Conservation (phyloP, 35 echinoderm and acorn worm species). For the Ophioderma brevispina region DNA sequence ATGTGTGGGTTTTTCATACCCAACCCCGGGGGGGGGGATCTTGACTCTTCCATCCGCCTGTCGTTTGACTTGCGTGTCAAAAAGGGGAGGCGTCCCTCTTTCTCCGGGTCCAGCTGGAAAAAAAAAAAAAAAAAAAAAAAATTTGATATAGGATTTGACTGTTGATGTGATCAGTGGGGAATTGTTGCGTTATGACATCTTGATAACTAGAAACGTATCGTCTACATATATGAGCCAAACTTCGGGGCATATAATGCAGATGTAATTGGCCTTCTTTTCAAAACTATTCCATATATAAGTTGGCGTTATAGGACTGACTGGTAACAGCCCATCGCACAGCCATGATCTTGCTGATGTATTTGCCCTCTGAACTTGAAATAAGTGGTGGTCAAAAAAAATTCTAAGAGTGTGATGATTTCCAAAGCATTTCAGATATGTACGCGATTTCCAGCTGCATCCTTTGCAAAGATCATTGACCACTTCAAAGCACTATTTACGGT, state of each 20-base stretch:
- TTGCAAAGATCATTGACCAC: too few relatives aligned
- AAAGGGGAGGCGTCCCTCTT: neutral
- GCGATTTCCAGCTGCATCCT: neutral
- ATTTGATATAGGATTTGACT: slow-evolving; percentile 23
- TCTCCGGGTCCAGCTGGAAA: neutral
- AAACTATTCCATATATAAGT: neutral
- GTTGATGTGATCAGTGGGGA: neutral
- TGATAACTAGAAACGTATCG: neutral
- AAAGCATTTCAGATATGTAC: neutral
- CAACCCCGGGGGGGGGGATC: too few relatives aligned
- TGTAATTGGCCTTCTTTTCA: neutral
- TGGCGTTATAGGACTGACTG: neutral
- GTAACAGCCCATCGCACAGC: neutral
- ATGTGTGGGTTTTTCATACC: slow-evolving; percentile 2
- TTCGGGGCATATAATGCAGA: neutral
- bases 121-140: too few relatives aligned
- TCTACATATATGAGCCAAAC: neutral
- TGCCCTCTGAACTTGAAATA: neutral
- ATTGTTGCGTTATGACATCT: neutral
- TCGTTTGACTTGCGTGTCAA: neutral
- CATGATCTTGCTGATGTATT: neutral
- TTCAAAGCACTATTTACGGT: too few relatives aligned
- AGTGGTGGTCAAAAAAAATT: neutral
- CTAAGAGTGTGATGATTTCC: neutral
- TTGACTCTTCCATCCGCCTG: neutral